Evolutionary conservation across 2,113 vertebrate genomes (phyloP).

Genomic region (Apistogramma diplotaenia): DNA sequence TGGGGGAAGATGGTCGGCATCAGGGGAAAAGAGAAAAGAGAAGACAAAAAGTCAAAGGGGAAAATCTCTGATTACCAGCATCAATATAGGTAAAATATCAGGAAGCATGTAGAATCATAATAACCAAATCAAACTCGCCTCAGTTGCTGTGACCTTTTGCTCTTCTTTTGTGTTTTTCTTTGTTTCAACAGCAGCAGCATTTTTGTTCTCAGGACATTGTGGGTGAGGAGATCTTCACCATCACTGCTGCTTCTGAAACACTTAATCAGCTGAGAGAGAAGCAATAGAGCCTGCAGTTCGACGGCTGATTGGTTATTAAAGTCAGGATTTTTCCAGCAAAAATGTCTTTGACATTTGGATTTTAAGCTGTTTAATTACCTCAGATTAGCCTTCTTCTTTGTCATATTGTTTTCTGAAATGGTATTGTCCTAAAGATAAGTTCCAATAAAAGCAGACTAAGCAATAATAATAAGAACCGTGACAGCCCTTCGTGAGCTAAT

Average conservation of each 20-base stretch:
- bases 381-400: not conserved
- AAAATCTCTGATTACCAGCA: not conserved
- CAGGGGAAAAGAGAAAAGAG: not conserved
- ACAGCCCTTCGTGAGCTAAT: not conserved
- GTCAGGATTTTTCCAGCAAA: not conserved
- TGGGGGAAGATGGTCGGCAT: not conserved
- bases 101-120: not conserved
- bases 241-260: not conserved
- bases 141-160: not conserved
- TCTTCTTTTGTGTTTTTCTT: not conserved
- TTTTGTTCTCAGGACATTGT: not conserved
- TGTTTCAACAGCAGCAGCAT: not conserved
- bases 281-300: not conserved
- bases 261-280: not conserved
- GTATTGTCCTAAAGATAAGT: not conserved
- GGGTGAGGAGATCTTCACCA: not conserved
- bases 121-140: not conserved
- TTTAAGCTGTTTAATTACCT: not conserved
- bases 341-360: not conserved
- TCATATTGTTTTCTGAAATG: not conserved
- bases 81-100: not conserved
- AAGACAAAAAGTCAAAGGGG: not conserved
- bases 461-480: not conserved
- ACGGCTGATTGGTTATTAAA: not conserved
- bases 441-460: not conserved